Base-by-base conservation (phyloP, 2,888 invertebrate species). In the Rhimphoctona megacephalus region DNA sequence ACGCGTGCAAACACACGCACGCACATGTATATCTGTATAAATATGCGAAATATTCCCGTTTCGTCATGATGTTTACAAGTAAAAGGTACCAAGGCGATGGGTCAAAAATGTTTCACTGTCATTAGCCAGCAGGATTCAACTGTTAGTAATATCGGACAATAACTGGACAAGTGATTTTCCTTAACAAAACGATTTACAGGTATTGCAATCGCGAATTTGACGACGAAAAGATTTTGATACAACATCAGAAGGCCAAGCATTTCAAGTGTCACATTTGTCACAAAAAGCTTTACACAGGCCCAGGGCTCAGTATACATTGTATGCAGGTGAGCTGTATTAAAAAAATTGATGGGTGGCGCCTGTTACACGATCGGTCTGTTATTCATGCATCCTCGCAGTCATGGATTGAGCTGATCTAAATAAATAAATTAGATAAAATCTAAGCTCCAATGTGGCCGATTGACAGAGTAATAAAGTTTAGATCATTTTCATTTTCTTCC, bases 191-290 rank as follows among this genome's bases (percentile, higher is more conserved):
- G 79, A 85, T 87, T 89, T 87, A 92, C 95, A 99, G 99, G 99
- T 99, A 99, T 95, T 99, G 99, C 95, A 99, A 99, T 95, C 96
- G 99, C 92, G 99, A 99, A 95, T 99, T 99, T 95, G 99, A 99
- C 94, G 99, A 99, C 95, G 99, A 99, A 94, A 99, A 99, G 95
- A 99, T 99, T 94, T 96, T 99, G 81, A 99, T 99, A 90, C 99
- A 99, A 95, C 99, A 99, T 95, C 99, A 99, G 95, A 99, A 99
- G 95, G 99, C 99, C 72, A 99, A 99, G 95, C 99, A 99, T 96
- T 99, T 99, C 94, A 99, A 99, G 96, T 99, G 99, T 96, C 99
- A 99, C 95, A 99, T 99, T 94, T 99, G 99, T 95, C 99, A 99
- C 95, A 99, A 99, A 95, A 99, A 99, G 95, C 95, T 99, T 90